Conservation (phyloP, 1,140 invertebrate genomes). For the Mylabris phalerata region DNA sequence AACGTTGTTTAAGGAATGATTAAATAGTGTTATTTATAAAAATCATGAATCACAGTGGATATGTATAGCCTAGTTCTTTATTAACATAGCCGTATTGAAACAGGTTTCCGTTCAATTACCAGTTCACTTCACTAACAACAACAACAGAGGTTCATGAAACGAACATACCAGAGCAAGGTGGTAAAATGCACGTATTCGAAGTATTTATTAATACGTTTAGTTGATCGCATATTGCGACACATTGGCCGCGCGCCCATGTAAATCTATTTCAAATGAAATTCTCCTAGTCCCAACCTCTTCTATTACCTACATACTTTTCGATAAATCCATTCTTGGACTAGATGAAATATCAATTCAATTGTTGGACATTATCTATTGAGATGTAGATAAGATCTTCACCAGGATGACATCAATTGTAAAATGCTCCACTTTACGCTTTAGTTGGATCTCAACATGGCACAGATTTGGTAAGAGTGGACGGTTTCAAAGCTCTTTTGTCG, state of each 20-base stretch:
- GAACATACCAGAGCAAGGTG: conserved; percentile 16
- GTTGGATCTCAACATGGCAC: not conserved
- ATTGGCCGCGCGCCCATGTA: conserved; percentile 17
- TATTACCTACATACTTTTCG: not conserved
- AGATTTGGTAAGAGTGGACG: no score
- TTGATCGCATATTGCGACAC: conserved; percentile 18
- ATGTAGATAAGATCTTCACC: no score
- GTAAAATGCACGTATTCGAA: conserved; percentile 18
- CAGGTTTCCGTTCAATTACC: no score
- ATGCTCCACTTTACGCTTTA: conserved; percentile 14
- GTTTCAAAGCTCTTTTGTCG: no score
- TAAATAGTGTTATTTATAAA: no score
- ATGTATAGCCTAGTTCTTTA: no score
- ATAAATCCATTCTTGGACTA: no score
- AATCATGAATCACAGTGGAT: no score
- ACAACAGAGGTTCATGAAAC: conserved; percentile 13
- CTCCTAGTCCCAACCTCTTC: not conserved
- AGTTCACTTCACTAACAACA: no score
- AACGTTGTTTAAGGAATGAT: no score
- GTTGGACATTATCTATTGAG: not conserved
- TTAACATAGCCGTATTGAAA: no score
- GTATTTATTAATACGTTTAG: conserved; percentile 16
- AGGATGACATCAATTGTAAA: conserved; percentile 1
- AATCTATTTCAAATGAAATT: conserved; percentile 2
- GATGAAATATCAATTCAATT: not conserved